Evolutionary conservation across 2,797 vertebrate species (phyloP).

Genomic region (Antennarius maculatus): DNA sequence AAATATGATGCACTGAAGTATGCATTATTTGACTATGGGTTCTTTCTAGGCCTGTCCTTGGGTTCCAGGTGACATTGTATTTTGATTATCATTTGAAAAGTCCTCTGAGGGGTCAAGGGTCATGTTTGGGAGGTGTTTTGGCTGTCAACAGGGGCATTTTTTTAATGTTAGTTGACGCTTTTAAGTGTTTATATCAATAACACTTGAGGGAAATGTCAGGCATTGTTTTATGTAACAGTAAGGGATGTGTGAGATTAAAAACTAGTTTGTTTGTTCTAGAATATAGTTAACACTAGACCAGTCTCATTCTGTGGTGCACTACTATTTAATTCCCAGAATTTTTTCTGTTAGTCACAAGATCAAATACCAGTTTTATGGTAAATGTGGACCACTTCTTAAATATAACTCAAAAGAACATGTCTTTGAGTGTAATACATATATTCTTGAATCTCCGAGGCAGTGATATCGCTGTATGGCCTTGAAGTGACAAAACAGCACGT

Average conservation of each 20-base stretch:
- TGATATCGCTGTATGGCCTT: slow-evolving; percentile 27
- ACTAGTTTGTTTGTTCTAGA: slow-evolving; percentile 25
- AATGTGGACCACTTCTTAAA: slow-evolving; percentile 65
- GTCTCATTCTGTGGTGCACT: slow-evolving; percentile 46
- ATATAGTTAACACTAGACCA: slow-evolving; percentile 38
- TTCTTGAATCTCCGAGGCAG: slow-evolving; percentile 41
- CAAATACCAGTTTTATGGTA: slow-evolving; percentile 56
- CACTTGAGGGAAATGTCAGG: slow-evolving; percentile 54
- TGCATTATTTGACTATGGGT: slow-evolving; percentile 6
- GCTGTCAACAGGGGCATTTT: slow-evolving; percentile 43
- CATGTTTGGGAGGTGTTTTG: slow-evolving; percentile 40
- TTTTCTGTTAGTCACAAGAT: slow-evolving; percentile 57
- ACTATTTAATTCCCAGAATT: slow-evolving; percentile 49
- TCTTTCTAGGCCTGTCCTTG: slow-evolving; percentile 17
- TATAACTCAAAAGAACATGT: slow-evolving; percentile 48
- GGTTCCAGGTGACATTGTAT: slow-evolving; percentile 24
- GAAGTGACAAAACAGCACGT: slow-evolving; percentile 35
- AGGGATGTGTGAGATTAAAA: slow-evolving; percentile 55
- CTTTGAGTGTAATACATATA: slow-evolving; percentile 43
- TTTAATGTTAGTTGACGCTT: slow-evolving; percentile 34
- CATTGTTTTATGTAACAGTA: slow-evolving; percentile 47
- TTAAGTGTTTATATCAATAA: slow-evolving; percentile 54
- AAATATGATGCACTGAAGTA: slow-evolving; percentile 27
- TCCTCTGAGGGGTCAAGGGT: slow-evolving; percentile 45
- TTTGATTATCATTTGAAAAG: slow-evolving; percentile 44